Base-by-base conservation (phyloP, 2,888 invertebrate genomes). In the Oxytorus armatus region DNA sequence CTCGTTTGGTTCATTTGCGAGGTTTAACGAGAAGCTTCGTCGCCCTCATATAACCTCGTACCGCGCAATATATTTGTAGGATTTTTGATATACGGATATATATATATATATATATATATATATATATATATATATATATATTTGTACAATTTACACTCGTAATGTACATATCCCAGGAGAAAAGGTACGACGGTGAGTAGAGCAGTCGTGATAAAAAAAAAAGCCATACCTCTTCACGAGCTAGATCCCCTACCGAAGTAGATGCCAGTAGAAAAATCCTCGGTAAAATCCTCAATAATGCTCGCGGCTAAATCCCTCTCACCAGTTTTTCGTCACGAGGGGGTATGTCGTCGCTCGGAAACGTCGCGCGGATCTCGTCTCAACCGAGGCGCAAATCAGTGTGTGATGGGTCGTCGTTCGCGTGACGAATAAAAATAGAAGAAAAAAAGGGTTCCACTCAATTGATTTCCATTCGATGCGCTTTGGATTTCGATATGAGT, bases 1-100 rank as follows among this genome's bases (percentile, higher is more conserved):
- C 80, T 65, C 55, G 79, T 78, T 73, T 69, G 73, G 65, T 76
- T 78, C 78, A 81, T 78, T 81, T 81, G 75, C 77, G 70, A 78
- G 74, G 49, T 68, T 69, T 81, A 81, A 81, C 81, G 81, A 78
- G 78, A 80, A 69, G 63, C 63, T 49, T 63, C 68, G 47, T 73
- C 57, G 55, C 42, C 23, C 66, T 57, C 53, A 51, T 44, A 10
- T 55, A 10, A 73, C 47, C 57, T 70, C 72, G 61, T 59, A 68
- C 61, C 57, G 36, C 14, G 57, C 36, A n/a, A 63, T 77, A 74
- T 44, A 77, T 79, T 66, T 53, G 66, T 72, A 21, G 42, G n/a
- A 36, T 72, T 59, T 68, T 33, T 0, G 11, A n/a, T n/a, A 3
- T 47, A 29, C 29, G 29, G 29, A 3, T 3, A 29, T 29, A 29